Evolutionary conservation across 2,888 invertebrate species (phyloP).

Genomic region (Drosophila meridiana): DNA sequence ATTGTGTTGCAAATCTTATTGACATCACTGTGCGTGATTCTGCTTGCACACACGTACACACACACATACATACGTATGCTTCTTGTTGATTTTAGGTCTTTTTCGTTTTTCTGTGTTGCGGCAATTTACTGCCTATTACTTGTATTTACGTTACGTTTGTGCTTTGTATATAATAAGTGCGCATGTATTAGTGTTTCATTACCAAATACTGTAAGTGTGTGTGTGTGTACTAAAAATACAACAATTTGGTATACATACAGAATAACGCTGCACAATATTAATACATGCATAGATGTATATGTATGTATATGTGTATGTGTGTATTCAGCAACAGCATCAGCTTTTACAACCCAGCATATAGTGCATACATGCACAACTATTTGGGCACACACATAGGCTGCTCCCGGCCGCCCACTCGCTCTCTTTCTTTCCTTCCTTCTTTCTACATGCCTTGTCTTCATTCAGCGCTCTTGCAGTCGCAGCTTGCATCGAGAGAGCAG

Average conservation of each 20-base stretch:
- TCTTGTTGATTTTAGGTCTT: constrained; percentile 20
- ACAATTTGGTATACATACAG: constrained; percentile 42
- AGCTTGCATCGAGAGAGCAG: constrained; percentile 2
- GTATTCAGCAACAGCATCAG: constrained; percentile 20
- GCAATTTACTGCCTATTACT: constrained; percentile 57
- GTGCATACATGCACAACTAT: constrained; percentile 20
- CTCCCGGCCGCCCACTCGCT: background rate
- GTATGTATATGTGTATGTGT: background rate
- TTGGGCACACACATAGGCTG: constrained; percentile 7
- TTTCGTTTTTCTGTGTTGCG: constrained; percentile 38
- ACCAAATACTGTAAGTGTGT: constrained; percentile 47
- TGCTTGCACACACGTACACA: constrained; percentile 25
- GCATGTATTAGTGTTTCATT: constrained; percentile 57
- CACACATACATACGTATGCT: constrained; percentile 3
- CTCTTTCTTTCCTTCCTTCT: constrained; percentile 1
- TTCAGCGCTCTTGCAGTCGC: constrained; percentile 34
- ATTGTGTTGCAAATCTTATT: constrained; percentile 13
- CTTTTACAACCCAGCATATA: constrained; percentile 39
- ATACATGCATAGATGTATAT: background rate
- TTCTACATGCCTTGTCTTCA: constrained; percentile 21
- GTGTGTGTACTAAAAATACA: constrained; percentile 59
- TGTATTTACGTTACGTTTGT: constrained; percentile 51
- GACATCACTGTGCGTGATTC: constrained; percentile 32
- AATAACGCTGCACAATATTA: constrained; percentile 22
- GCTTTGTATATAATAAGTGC: constrained; percentile 2